Base-by-base conservation (phyloP, 2,113 vertebrate genomes). In the Pleuronectes platessa region DNA sequence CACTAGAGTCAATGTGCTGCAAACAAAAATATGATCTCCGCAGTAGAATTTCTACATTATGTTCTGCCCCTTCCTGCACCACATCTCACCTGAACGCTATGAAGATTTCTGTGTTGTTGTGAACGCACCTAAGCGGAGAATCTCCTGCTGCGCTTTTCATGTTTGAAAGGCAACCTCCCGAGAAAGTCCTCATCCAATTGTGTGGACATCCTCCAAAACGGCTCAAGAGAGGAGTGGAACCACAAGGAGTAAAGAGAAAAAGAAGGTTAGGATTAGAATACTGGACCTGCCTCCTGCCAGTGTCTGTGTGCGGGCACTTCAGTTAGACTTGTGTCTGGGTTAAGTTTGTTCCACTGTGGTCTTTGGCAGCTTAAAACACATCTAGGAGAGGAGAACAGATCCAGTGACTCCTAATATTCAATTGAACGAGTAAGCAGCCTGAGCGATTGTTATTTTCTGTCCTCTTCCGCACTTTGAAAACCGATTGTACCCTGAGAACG, bases 281-380 rank as follows among this genome's bases (percentile, higher is more conserved):
- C 82, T 88, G 94, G 95, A 95, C 93, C 94, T 83, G 91, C 93
- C 94, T 80, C 93, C 95, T 95, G 96, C 96, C 96, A 68, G 83
- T 37, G 70, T 76, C 61, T 42, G 35, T 51, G 14, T 59, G 23
- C 24, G 96, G 96, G 96, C 96, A 97, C 96, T 97, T 96, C 93
- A 94, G 94, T 86, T 70, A 81, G 80, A 79, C 78, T n/a, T 55
- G 78, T 58, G 71, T 76, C 71, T 84, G 64, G 40, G 71, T 79
- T 76, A 27, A 60, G 40, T 82, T 87, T 76, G 51, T 83, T 86
- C 73, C 84, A 84, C 89, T 79, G 70, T 91, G 86, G 86, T 98
- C 97, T 98, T 98, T 98, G 96, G 96, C 96, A 98, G 96, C 96
- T 95, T 81, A 56, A 93, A 93, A 96, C 90, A 95, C 92, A 94